Base-by-base conservation (phyloP, 2,113 vertebrate genomes). In the Aspiorhynchus laticeps region DNA sequence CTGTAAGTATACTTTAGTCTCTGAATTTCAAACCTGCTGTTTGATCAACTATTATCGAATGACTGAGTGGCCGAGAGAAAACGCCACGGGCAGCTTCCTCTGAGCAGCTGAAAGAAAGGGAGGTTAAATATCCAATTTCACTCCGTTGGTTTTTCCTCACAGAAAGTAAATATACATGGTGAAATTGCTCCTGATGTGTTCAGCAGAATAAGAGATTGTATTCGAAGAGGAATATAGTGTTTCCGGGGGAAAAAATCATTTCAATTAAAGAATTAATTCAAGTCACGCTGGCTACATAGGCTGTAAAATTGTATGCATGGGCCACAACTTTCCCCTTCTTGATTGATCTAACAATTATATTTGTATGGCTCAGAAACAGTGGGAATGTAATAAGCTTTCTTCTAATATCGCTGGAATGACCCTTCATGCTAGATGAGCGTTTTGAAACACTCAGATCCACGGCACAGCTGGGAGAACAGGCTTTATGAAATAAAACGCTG, bases 61-160 rank as follows among this genome's bases (percentile, higher is more conserved):
- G 71, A 88, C 28, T 21, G 59, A 67, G n/a, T 6, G 28, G 33
- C 36, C 14, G 1, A 15, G 33, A 48, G 51, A 6, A 63, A 77
- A 33, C 31, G 33, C 8, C 56, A 38, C 21, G 33, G 41, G 31
- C 83, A 88, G 77, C 28, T n/a, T 81, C 33, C 82, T 79, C 75
- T 36, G 33, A 26, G 78, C 28, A 36, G 24, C 59, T 51, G 26
- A 76, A 65, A 86, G 65, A 43, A 74, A 48, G 33, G 79, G 36
- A 82, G 85, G 79, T 87, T 86, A 91, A 88, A 86, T 87, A 87
- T 88, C 88, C 90, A 90, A 88, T 88, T 91, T 81, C 48, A 80
- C 46, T 87, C 80, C 21, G 24, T 63, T 61, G 17, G 31, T 61
- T 89, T 85, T 79, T 76, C 61, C 28, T 74, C 73, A 61, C 63